These are phyloP conservation scores for Drosophila villosipedis DNA, from an alignment of 2,888 invertebrate genomes.

Conservation along the genomic window DNA sequence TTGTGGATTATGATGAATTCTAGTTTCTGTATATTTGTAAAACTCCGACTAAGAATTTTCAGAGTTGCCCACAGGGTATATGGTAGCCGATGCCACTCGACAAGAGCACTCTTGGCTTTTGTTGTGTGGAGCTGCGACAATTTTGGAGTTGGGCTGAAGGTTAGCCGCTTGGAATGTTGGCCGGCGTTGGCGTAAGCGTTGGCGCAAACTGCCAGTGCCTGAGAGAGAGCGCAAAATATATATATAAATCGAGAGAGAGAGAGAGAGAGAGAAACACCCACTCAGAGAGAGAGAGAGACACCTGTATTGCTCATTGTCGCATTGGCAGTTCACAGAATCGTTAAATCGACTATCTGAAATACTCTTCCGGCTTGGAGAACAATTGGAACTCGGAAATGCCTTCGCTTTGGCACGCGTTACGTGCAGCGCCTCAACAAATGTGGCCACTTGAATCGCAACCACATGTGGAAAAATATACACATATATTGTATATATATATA, in stretches of 20 bases:
- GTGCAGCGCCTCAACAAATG: conserved; percentile 30
- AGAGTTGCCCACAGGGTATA: not conserved
- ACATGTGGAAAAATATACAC: not conserved
- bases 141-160: conserved; percentile 71
- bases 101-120: conserved; percentile 1
- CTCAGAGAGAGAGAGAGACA: conserved; percentile 11
- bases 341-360: conserved; percentile 38
- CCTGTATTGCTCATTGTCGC: conserved; percentile 20
- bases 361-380: conserved; percentile 46
- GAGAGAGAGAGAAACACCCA: conserved; percentile 22
- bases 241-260: not conserved
- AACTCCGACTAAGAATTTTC: not conserved
- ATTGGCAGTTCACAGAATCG: conserved; percentile 47
- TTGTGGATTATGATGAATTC: not conserved
- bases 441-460: not conserved
- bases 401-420: conserved; percentile 33
- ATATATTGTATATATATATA: not conserved
- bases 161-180: conserved; percentile 74
- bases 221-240: conserved; percentile 7
- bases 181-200: conserved; percentile 68
- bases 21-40: no score
- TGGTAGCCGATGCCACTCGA: not conserved
- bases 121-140: conserved; percentile 52
- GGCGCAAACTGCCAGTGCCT: conserved; percentile 38
- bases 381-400: conserved; percentile 48